phyloP scores from a whole-genome alignment of 2,888 invertebrate species.

The Cecidostiba fungosa region DNA sequence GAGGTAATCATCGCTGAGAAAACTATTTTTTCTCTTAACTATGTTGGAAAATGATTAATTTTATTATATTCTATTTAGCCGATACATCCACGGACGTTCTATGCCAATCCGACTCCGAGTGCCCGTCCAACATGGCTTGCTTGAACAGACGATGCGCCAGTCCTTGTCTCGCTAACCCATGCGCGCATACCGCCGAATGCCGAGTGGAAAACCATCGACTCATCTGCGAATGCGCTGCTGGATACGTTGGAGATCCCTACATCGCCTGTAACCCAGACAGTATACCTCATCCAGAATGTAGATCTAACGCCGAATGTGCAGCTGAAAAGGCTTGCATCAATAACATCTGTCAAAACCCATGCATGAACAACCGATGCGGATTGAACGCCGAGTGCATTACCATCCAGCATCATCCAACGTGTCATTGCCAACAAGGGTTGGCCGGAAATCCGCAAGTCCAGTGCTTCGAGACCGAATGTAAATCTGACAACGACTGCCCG shows the following conservation, averaged over 20 bases:
- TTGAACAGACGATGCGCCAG: conserved; percentile 88
- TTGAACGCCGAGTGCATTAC: conserved; percentile 90
- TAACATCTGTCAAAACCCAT: conserved; percentile 90
- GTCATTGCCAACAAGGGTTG: conserved; percentile 91
- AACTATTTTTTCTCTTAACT: conserved; percentile 22
- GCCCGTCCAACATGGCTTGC: conserved; percentile 87
- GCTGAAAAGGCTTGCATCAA: conserved; percentile 90
- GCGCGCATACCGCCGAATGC: conserved; percentile 90
- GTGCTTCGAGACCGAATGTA: conserved; percentile 94
- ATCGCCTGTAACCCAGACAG: conserved; percentile 85
- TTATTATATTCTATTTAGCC: conserved; percentile 21
- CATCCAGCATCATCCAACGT: conserved; percentile 89
- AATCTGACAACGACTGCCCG: conserved; percentile 89
- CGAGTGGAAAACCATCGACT: conserved; percentile 89
- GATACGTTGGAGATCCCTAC: conserved; percentile 90
- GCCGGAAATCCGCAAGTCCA: conserved; percentile 93
- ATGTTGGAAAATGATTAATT: background rate
- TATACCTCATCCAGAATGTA: conserved; percentile 84
- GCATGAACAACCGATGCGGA: conserved; percentile 91
- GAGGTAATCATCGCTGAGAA: conserved; percentile 83
- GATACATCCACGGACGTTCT: conserved; percentile 80
- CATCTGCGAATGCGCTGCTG: conserved; percentile 88
- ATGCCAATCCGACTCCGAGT: conserved; percentile 88
- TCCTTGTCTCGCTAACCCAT: conserved; percentile 88
- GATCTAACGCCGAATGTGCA: conserved; percentile 88